These are phyloP conservation scores for Salmo trutta DNA, from an alignment of 2,797 vertebrate genomes.

Conservation along the genomic window DNA sequence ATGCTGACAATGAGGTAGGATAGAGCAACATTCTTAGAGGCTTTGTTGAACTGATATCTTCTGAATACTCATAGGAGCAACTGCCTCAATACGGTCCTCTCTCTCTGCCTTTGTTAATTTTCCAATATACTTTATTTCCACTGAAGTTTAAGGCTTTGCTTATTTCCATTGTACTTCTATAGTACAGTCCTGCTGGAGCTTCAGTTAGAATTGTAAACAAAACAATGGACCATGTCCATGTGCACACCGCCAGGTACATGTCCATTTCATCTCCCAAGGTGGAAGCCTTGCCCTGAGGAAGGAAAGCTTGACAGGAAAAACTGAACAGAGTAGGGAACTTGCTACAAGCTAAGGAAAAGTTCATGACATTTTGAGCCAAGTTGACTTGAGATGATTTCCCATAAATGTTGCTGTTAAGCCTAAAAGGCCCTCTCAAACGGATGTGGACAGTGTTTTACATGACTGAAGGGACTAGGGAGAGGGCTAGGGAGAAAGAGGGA, in stretches of 20 bases:
- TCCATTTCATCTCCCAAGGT: not conserved
- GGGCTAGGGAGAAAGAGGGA: conserved; percentile 11
- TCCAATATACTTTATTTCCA: not conserved
- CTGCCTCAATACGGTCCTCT: not conserved
- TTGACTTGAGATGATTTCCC: conserved; percentile 17
- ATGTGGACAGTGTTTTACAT: conserved; percentile 55
- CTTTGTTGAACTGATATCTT: not conserved
- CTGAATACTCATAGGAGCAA: not conserved
- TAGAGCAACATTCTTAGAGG: not conserved
- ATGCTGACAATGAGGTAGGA: not conserved
- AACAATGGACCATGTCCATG: conserved; percentile 4
- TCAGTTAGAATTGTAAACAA: conserved; percentile 12
- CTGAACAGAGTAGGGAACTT: not conserved
- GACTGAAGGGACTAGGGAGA: conserved; percentile 12
- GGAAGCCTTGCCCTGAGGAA: not conserved
- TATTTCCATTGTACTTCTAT: conserved; percentile 8
- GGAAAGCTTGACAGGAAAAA: conserved; percentile 16
- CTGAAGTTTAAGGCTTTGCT: not conserved
- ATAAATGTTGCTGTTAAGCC: conserved; percentile 16
- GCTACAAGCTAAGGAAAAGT: not conserved
- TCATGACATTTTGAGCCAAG: conserved; percentile 2
- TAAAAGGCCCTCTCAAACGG: conserved; percentile 31
- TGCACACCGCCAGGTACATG: not conserved
- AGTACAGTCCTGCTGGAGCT: conserved; percentile 1
- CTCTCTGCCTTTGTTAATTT: not conserved